A percentile compares a stretch with the other conserved stretches of the same genome.
phyloP scores from a whole-genome alignment of 92 coral and sea anemone species.

The Anthopleura xanthogrammica region DNA sequence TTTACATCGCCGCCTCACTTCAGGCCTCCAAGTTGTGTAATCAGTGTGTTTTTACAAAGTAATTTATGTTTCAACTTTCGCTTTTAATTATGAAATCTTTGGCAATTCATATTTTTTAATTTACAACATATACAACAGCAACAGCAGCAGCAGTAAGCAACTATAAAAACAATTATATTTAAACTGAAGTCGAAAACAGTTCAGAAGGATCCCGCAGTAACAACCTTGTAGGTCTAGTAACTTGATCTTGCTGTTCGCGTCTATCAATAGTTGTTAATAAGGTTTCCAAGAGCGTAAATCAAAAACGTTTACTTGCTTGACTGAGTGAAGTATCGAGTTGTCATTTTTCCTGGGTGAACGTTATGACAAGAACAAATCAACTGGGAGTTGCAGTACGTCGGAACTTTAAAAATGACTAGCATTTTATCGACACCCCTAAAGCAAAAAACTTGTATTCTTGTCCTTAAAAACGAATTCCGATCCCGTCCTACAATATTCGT shows the following conservation, averaged over 20 bases:
- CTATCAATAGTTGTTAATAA: background rate
- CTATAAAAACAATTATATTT: too few relatives aligned
- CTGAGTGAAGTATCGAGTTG: background rate
- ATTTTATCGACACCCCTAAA: background rate
- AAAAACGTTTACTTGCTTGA: background rate
- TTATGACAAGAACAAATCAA: background rate
- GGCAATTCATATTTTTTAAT: too few relatives aligned
- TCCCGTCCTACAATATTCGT: too few relatives aligned
- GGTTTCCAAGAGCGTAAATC: background rate
- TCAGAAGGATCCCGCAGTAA: background rate
- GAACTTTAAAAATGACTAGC: background rate
- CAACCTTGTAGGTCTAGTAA: background rate
- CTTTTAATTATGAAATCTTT: too few relatives aligned
- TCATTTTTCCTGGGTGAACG: background rate
- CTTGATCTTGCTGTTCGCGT: background rate
- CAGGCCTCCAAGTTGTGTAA: too few relatives aligned
- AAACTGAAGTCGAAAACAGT: background rate
- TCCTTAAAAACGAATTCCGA: too few relatives aligned
- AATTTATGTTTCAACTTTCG: too few relatives aligned
- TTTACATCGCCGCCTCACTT: too few relatives aligned
- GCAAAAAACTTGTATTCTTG: too few relatives aligned
- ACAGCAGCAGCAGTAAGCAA: background rate
- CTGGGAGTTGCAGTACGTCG: background rate
- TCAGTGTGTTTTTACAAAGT: too few relatives aligned
- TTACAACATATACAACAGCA: too few relatives aligned